Evolutionary conservation across 2,888 invertebrate genomes (phyloP), one percentile per base, ranked within the genome.

Genomic region (Pseudoips prasinana): DNA sequence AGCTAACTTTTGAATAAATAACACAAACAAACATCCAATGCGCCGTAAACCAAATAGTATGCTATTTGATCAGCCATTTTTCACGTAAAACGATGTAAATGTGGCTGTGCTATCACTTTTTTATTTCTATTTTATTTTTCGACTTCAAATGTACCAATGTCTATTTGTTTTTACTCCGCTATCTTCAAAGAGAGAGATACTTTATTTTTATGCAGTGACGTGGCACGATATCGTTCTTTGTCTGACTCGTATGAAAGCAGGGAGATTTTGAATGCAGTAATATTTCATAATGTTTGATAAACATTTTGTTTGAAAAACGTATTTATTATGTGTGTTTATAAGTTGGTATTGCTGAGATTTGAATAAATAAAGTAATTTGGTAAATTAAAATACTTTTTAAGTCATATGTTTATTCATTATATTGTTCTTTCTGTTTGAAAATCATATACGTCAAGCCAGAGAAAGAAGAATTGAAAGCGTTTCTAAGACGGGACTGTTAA

Each of bases 131-230:
- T 35, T 14, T 14, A 14, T 14, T 35, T 48, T 45, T 42, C 32
- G 37, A 40, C 43, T 46, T 52, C 48, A 55, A 54, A 62, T 49
- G 44, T n/a, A 30, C 30, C 33, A 11, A 20, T 37, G 29, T 44
- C 29, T 57, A 37, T 60, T 58, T 60, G 40, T 60, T 53, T 51
- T 37, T 39, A 42, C 39, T 26, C 33, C 33, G 39, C 30, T 56
- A 65, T 64, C 65, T 57, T 54, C 58, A 67, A 64, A 65, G 57
- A 44, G 32, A 14, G 14, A 14, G 3, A 14, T 5, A 5, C 2
- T 2, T 3, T 14, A 14, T 3, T 5, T n/a, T n/a, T n/a, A 14
- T 14, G 2, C 5, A 5, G 14, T 44, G 45, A 42, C 49, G 27
- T 36, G 35, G 25, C 32, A 28, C 47, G 35, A 50, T 48, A 55